phyloP scores from a whole-genome alignment of 2,888 invertebrate genomes.

The Ommatoiulus sabulosus region DNA sequence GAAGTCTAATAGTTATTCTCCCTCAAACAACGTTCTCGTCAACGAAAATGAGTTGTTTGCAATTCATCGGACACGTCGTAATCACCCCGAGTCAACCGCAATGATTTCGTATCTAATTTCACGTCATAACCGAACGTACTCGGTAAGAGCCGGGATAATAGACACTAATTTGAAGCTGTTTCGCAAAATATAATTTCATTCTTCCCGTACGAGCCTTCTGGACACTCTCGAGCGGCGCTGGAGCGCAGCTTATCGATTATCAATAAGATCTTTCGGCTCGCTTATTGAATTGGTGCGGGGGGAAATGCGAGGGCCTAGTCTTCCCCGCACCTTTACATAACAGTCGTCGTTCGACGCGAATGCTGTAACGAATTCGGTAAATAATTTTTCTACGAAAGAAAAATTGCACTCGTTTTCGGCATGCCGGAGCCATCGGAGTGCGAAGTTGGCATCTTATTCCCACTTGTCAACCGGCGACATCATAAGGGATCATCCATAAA shows the following conservation, averaged over 20 bases:
- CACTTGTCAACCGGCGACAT: not conserved
- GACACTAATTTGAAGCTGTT: not conserved
- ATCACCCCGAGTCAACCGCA: not conserved
- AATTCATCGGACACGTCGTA: not conserved
- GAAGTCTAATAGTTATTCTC: not conserved
- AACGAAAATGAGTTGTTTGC: not conserved
- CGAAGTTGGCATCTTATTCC: slow-evolving; percentile 10
- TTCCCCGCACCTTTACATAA: not conserved
- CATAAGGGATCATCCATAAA: too few species aligned
- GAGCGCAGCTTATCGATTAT: not conserved
- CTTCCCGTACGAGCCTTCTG: not conserved
- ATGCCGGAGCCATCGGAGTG: slow-evolving; percentile 19
- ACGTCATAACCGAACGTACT: not conserved
- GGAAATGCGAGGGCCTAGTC: not conserved
- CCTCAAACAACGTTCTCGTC: not conserved
- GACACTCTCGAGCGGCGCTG: not conserved
- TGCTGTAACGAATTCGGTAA: slow-evolving; percentile 11
- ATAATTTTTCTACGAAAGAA: not conserved
- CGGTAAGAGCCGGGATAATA: not conserved
- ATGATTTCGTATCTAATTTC: slow-evolving; percentile 8
- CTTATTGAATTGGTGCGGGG: slow-evolving; percentile 9
- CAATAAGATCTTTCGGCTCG: not conserved
- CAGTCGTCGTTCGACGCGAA: not conserved
- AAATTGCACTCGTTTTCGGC: not conserved
- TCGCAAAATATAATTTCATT: slow-evolving; percentile 7